phyloP scores from a whole-genome alignment of 2,888 invertebrate genomes.

The Cerastis rubricosa region DNA sequence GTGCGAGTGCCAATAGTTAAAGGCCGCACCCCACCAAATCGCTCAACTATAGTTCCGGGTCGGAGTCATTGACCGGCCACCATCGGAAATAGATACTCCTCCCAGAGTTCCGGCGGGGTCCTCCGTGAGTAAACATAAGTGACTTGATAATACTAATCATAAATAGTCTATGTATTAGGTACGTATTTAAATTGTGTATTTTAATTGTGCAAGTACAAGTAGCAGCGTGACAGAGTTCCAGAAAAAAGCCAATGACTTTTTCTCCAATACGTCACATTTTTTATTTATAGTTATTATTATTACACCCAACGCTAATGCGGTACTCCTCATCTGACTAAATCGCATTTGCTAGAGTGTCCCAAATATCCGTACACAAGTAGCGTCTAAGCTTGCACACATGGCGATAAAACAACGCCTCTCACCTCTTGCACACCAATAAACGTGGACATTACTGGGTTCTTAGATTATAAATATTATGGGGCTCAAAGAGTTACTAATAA shows the following conservation, averaged over 20 bases:
- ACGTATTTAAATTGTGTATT: no score
- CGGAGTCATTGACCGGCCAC: conserved; percentile 83
- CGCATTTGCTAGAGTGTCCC: no score
- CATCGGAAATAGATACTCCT: conserved; percentile 86
- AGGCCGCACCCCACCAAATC: conserved; percentile 77
- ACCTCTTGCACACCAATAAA: no score
- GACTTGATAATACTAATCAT: conserved; percentile 42
- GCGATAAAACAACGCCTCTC: no score
- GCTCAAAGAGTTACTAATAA: no score
- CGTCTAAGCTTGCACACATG: no score
- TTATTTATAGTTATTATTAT: no score
- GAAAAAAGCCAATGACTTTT: background rate
- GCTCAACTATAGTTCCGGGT: conserved; percentile 83
- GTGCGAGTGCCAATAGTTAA: conserved; percentile 75
- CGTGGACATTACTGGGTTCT: no score
- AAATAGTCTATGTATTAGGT: background rate
- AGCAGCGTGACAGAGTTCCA: background rate
- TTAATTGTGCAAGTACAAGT: background rate
- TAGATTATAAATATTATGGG: no score
- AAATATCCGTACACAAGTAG: no score
- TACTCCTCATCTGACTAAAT: no score
- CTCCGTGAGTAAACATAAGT: conserved; percentile 70
- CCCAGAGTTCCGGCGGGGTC: conserved; percentile 76
- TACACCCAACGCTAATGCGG: no score
- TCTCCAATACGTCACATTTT: background rate